A percentile compares a stretch with the other conserved stretches of the same genome.
Evolutionary conservation across 1,140 invertebrate species (phyloP).

Genomic region (Saccostrea glomerata): DNA sequence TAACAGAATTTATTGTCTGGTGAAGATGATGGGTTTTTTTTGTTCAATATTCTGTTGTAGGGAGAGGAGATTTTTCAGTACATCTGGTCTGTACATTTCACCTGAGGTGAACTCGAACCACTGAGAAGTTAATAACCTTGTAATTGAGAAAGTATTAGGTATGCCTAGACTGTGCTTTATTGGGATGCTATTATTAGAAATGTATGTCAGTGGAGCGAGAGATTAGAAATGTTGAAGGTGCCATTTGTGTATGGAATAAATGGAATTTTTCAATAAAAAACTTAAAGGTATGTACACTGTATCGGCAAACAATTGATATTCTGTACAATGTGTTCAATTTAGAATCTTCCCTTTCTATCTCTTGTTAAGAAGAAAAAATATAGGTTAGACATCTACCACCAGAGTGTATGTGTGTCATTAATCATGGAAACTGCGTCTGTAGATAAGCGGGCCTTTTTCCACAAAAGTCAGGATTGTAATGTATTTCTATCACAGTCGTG

Average conservation of each 20-base stretch:
- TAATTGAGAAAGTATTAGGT: slow-evolving; percentile 29
- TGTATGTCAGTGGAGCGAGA: slow-evolving; percentile 33
- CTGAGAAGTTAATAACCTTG: slow-evolving; percentile 16
- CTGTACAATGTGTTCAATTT: background rate
- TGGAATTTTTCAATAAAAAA: slow-evolving; percentile 1
- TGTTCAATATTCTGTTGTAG: background rate
- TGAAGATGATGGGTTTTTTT: too few relatives aligned
- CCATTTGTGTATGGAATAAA: background rate
- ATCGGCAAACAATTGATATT: background rate
- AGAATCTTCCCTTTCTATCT: background rate
- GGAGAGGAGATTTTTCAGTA: background rate
- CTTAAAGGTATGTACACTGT: slow-evolving; percentile 11
- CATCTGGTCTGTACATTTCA: background rate
- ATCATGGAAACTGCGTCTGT: slow-evolving; percentile 20
- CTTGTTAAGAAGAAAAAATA: background rate
- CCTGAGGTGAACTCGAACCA: background rate
- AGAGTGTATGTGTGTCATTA: background rate
- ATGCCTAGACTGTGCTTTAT: slow-evolving; percentile 33
- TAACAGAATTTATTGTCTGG: too few relatives aligned
- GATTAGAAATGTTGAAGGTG: slow-evolving; percentile 10
- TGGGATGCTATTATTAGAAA: slow-evolving; percentile 31
- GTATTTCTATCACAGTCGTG: too few relatives aligned
- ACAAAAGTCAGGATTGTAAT: too few relatives aligned
- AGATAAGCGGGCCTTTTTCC: background rate
- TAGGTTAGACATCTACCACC: background rate